Evolutionary conservation across 2,113 vertebrate species (phyloP).

Genomic region (Diphyllodes magnificus): DNA sequence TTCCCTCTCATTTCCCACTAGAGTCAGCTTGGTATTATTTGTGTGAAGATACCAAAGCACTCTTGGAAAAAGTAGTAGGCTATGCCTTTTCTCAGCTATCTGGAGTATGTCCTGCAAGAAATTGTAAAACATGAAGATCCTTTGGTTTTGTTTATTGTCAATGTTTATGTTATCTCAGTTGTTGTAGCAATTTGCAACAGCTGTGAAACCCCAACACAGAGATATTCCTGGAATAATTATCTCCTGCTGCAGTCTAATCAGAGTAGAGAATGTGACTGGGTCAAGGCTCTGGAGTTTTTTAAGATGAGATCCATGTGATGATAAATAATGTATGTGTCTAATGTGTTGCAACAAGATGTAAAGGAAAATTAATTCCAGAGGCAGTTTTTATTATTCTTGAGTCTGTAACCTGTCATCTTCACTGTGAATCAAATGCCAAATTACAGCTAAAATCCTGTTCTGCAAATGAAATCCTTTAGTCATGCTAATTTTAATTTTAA

Average conservation of each 20-base stretch:
- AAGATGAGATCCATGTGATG: neutral
- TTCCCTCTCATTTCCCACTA: neutral
- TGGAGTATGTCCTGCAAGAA: neutral
- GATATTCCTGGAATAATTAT: slow-evolving; percentile 20
- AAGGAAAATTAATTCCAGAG: slow-evolving; percentile 51
- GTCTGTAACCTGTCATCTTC: slow-evolving; percentile 15
- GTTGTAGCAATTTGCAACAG: neutral
- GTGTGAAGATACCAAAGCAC: neutral
- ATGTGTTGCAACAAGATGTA: slow-evolving; percentile 26
- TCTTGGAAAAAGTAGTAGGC: neutral
- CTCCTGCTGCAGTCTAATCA: neutral
- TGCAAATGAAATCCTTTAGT: slow-evolving; percentile 50
- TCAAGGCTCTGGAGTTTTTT: slow-evolving; percentile 22
- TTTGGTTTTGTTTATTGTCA: neutral
- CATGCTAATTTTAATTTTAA: slow-evolving; percentile 55
- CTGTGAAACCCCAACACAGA: neutral
- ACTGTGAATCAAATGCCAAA: slow-evolving; percentile 28
- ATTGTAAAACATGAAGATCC: neutral
- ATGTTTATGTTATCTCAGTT: neutral
- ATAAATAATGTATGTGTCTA: slow-evolving; percentile 45
- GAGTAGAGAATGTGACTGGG: neutral
- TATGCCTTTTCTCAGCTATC: neutral
- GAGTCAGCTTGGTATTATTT: neutral
- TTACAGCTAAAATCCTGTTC: slow-evolving; percentile 36
- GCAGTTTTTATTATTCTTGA: slow-evolving; percentile 33